Evolutionary conservation across 2,113 vertebrate species (phyloP), one percentile per base, ranked within the genome.

Genomic region (Hippocampus barbouri): DNA sequence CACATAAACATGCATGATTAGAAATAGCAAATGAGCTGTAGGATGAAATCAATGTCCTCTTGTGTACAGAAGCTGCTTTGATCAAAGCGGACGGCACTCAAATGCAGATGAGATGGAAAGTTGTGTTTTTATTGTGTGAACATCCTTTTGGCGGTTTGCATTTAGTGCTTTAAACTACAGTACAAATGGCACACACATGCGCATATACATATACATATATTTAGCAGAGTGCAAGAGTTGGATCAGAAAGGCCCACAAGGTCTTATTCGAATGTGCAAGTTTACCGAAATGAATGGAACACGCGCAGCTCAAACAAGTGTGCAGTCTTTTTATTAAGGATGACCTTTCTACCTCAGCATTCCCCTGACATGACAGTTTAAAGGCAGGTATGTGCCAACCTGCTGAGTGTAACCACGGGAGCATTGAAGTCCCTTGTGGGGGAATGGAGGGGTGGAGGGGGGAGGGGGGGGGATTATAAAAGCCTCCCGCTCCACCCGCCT

Each of bases 1-100:
- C 69, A 73, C 69, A 85, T 85, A 83, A 90, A 86, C 79, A 88
- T 63, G 67, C 81, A 68, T 80, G 85, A 91, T 89, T 86, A 86
- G 76, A 85, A 88, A 86, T 59, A 82, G 82, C 74, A 87, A 87
- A 85, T 38, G 47, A 77, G 85, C 76, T 83, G 71, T 69, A 76
- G 73, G 82, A 78, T 60, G 38, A 67, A 84, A 83, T 84, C 83
- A 73, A 69, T 60, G 72, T 66, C 63, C 41, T 47, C 66, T 59
- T 62, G 69, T 80, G 78, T 66, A 86, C 84, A 84, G 66, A 68
- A 63, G 69, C 61, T 69, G 23, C 68, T 82, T 76, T 78, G 70
- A 82, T 81, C 18, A 30, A 59, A 80, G 64, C 18, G 34, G 49
- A 61, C 56, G 38, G 27, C 60, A 41, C 38, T 15, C 45, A 66